phyloP scores from a whole-genome alignment of 2,113 vertebrate genomes.

The Pituophis catenifer region DNA sequence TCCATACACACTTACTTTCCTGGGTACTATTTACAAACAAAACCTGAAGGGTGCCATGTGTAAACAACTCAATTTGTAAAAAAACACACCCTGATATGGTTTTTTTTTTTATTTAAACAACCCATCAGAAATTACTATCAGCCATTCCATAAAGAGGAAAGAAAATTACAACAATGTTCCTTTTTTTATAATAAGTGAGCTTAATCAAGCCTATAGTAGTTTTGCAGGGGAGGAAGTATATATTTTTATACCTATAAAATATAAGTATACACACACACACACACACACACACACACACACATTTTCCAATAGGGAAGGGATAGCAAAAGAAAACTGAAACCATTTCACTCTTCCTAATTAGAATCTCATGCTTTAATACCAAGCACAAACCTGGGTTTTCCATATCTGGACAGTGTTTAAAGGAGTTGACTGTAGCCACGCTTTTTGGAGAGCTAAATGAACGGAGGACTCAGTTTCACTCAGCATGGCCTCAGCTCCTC shows the following conservation, averaged over 20 bases:
- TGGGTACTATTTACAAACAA: background rate
- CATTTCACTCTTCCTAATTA: background rate
- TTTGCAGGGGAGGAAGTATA: background rate
- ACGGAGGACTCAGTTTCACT: background rate
- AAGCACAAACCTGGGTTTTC: slow-evolving; percentile 24
- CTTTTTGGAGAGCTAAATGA: background rate
- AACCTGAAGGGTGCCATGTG: background rate
- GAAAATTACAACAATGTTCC: background rate
- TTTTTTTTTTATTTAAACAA: background rate
- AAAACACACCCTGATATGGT: background rate
- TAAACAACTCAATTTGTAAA: background rate
- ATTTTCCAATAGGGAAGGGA: background rate
- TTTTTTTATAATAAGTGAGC: background rate
- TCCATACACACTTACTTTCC: background rate
- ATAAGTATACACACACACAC: too few species aligned
- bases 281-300: too few species aligned
- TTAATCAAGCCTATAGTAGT: background rate
- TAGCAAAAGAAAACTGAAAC: background rate
- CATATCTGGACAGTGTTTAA: background rate
- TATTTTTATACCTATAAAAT: too few species aligned
- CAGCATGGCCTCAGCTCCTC: slow-evolving; percentile 1
- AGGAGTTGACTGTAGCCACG: background rate
- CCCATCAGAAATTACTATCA: background rate
- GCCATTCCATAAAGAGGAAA: background rate
- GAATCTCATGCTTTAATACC: background rate